These are phyloP conservation scores for Oasisia sp. DNA, from an alignment of 2,888 invertebrate species.

Conservation along the genomic window DNA sequence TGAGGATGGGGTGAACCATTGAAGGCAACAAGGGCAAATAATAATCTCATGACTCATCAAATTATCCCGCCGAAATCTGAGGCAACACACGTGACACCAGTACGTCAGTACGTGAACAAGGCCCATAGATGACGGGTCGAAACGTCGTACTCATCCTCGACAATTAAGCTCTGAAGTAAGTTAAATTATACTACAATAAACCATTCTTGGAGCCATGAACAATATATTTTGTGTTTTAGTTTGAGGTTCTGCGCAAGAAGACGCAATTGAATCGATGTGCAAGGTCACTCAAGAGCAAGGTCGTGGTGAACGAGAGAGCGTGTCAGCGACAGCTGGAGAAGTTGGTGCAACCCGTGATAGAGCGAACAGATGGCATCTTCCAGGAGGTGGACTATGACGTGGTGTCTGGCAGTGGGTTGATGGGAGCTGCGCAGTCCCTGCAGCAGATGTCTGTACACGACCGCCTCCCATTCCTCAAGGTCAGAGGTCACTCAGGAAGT, in stretches of 20 bases:
- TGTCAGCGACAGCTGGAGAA: neutral
- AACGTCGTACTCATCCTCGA: too few species aligned
- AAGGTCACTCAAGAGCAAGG: neutral
- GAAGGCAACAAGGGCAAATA: too few species aligned
- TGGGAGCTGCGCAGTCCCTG: neutral
- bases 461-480: neutral
- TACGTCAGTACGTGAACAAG: too few species aligned
- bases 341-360: neutral
- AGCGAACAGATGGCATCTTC: neutral
- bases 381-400: neutral
- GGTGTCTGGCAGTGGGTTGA: neutral
- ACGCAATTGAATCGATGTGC: neutral
- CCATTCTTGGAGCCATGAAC: too few species aligned
- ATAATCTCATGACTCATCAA: too few species aligned
- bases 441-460: neutral
- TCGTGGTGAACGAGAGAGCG: neutral
- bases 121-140: too few species aligned
- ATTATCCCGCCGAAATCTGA: too few species aligned
- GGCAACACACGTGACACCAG: too few species aligned
- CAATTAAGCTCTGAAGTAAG: too few species aligned
- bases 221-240: neutral
- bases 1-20: too few species aligned
- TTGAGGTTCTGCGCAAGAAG: conserved; percentile 11
- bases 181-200: too few species aligned
- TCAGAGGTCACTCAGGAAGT: neutral